These are phyloP conservation scores for Xerus rutilus DNA, from an alignment of 2,797 vertebrate species.

Conservation along the genomic window DNA sequence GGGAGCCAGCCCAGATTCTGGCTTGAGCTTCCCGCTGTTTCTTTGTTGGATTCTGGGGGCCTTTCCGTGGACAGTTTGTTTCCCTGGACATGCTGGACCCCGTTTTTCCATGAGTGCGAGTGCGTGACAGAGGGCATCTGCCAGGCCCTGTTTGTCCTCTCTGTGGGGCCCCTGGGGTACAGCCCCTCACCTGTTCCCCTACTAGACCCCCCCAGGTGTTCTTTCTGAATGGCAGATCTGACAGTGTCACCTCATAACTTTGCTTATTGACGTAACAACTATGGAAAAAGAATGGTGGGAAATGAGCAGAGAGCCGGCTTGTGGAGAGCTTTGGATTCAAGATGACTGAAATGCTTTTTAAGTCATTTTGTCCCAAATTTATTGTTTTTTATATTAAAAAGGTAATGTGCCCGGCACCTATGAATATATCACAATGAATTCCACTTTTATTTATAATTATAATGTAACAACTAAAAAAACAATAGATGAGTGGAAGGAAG, in stretches of 20 bases:
- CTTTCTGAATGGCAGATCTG: background rate
- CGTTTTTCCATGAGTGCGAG: background rate
- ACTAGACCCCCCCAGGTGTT: too few species aligned
- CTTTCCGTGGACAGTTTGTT: background rate
- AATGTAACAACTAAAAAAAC: too few species aligned
- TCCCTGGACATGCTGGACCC: background rate
- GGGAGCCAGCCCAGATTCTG: background rate
- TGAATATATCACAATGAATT: too few species aligned
- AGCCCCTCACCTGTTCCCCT: background rate
- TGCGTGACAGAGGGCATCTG: background rate
- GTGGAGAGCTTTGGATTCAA: background rate
- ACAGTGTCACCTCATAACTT: background rate
- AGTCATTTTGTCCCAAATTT: background rate
- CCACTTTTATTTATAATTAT: too few species aligned
- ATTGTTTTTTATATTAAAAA: conserved; percentile 19
- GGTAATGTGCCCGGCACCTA: too few species aligned
- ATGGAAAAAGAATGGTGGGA: background rate
- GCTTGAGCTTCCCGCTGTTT: background rate
- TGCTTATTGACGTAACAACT: background rate
- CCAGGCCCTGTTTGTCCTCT: background rate
- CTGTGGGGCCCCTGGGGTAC: background rate
- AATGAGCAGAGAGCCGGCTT: background rate
- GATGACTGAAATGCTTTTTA: background rate
- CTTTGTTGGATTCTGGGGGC: background rate
- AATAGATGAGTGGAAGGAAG: too few species aligned